Conservation (phyloP, 2,113 vertebrate species). For the Protomyctophum bolini region DNA sequence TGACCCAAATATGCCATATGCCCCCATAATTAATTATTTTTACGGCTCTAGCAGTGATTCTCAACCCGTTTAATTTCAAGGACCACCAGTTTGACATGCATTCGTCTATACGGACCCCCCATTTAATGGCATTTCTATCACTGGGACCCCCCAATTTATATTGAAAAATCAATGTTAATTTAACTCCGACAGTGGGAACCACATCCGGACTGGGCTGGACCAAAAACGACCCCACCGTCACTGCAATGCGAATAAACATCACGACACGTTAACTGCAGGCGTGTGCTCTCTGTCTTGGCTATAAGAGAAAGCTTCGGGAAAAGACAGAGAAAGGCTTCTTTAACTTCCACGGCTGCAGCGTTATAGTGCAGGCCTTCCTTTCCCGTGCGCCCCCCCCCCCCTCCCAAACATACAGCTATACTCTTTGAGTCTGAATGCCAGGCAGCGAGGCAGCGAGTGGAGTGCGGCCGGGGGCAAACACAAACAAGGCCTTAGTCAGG, state of each 20-base stretch:
- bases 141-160: no score
- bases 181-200: no score
- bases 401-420: slow-evolving; percentile 12
- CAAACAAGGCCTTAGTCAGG: slow-evolving; percentile 17
- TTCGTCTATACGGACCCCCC: no score
- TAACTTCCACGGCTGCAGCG: slow-evolving; percentile 12
- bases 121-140: no score
- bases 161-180: no score
- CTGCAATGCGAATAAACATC: slow-evolving; percentile 65
- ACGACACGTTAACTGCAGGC: slow-evolving; percentile 48
- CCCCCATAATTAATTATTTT: no score
- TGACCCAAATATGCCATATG: no score
- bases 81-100: no score
- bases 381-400: slow-evolving; percentile 24
- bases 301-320: slow-evolving; percentile 1
- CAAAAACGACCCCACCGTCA: slow-evolving; percentile 39
- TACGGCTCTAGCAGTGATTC: no score
- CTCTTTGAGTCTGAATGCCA: slow-evolving; percentile 2
- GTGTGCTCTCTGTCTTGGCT: slow-evolving; percentile 51
- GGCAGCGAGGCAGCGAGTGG: slow-evolving; percentile 6
- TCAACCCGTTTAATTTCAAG: no score
- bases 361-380: slow-evolving; percentile 20
- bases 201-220: no score
- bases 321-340: neutral
- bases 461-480: slow-evolving; percentile 25